Evolutionary conservation across 1,140 invertebrate genomes (phyloP).

Genomic region (Sinella curviseta): DNA sequence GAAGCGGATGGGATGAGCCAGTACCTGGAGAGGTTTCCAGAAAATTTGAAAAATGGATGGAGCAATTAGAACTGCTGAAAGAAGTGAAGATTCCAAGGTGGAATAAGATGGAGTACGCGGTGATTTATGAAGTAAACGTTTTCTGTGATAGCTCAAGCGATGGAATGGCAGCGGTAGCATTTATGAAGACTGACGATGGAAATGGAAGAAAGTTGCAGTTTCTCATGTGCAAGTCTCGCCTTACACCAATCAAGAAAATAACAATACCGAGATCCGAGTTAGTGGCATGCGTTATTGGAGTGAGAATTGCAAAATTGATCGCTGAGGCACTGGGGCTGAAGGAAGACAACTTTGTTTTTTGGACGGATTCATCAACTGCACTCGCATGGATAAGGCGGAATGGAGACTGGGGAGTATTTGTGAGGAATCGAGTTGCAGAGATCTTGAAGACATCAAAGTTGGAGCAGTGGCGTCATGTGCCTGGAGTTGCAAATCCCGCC

Average conservation of each 20-base stretch:
- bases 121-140: slow-evolving; percentile 43
- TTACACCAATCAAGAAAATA: background rate
- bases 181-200: slow-evolving; percentile 47
- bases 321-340: slow-evolving; percentile 31
- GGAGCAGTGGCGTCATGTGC: background rate
- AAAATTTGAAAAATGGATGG: too few relatives aligned
- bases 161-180: slow-evolving; percentile 49
- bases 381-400: slow-evolving; percentile 50
- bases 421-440: slow-evolving; percentile 33
- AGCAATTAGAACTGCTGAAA: slow-evolving; percentile 38
- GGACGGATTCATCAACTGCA: slow-evolving; percentile 51
- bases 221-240: background rate
- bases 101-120: slow-evolving; percentile 3
- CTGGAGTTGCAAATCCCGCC: background rate
- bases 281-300: slow-evolving; percentile 49
- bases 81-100: slow-evolving; percentile 48
- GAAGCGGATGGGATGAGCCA: slow-evolving; percentile 35
- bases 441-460: background rate
- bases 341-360: slow-evolving; percentile 38
- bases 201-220: slow-evolving; percentile 44
- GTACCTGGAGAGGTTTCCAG: slow-evolving; percentile 45
- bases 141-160: slow-evolving; percentile 53
- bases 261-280: slow-evolving; percentile 49
- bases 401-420: slow-evolving; percentile 44
- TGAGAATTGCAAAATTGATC: slow-evolving; percentile 46